Percentiles rank a stretch among this genome's conserved stretches.
Conservation (phyloP, 2,113 vertebrate genomes). For the Tachysurus vachellii region DNA sequence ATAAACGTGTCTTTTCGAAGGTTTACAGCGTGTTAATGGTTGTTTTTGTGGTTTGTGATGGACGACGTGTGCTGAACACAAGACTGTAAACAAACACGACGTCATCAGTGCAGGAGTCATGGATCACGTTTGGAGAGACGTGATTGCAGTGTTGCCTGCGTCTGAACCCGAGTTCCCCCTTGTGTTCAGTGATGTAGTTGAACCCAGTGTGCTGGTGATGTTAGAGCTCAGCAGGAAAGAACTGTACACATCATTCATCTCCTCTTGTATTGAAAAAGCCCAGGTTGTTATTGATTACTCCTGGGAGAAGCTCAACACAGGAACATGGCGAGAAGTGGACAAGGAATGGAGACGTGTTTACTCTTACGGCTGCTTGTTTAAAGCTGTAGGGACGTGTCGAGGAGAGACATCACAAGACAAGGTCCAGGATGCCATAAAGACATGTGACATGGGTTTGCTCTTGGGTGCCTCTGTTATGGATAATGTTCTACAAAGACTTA, state of each 20-base stretch:
- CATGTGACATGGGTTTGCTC: conserved; percentile 89
- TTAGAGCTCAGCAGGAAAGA: conserved; percentile 66
- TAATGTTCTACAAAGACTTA: conserved; percentile 74
- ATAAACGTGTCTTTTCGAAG: background rate
- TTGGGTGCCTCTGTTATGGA: conserved; percentile 85
- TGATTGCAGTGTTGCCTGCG: conserved; percentile 68
- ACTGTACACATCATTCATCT: conserved; percentile 62
- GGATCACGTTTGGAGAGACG: conserved; percentile 68
- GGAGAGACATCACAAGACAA: conserved; percentile 43
- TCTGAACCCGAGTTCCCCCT: conserved; percentile 67
- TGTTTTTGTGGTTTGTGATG: background rate
- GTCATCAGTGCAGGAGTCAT: conserved; percentile 38
- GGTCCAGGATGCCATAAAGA: conserved; percentile 71
- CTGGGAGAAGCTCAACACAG: conserved; percentile 88
- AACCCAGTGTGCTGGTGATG: conserved; percentile 64
- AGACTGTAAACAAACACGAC: background rate
- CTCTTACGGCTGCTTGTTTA: conserved; percentile 84
- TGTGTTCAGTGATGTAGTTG: conserved; percentile 70
- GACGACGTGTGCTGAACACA: background rate
- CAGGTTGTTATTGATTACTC: conserved; percentile 80
- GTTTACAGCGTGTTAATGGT: background rate
- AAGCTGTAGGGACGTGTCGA: conserved; percentile 74
- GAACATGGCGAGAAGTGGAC: conserved; percentile 80
- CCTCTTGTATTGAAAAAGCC: conserved; percentile 59
- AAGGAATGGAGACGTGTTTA: conserved; percentile 87